These are phyloP conservation scores for Pituophis catenifer DNA, from an alignment of 2,113 vertebrate genomes.

Conservation along the genomic window DNA sequence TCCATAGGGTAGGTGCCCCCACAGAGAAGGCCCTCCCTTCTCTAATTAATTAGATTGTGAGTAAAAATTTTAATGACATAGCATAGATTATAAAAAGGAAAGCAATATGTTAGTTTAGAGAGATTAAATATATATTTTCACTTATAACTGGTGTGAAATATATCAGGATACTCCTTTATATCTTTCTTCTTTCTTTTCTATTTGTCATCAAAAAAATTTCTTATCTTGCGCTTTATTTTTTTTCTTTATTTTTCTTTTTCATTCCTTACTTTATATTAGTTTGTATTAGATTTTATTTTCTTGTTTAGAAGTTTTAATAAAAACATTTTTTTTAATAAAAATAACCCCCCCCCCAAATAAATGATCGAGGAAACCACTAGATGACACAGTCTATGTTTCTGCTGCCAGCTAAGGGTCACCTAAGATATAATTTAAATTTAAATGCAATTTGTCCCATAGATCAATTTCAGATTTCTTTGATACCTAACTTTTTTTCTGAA, in stretches of 20 bases:
- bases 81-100: background rate
- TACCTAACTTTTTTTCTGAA: background rate
- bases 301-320: background rate
- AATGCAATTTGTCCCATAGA: background rate
- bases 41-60: background rate
- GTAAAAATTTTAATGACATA: background rate
- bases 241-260: background rate
- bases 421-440: background rate
- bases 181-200: background rate
- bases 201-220: background rate
- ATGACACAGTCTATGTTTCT: background rate
- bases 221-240: background rate
- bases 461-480: background rate
- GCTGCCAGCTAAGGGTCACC: background rate
- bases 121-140: background rate
- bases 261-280: background rate
- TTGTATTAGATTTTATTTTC: background rate
- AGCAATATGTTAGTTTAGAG: background rate
- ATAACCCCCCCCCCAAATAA: background rate
- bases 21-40: too few relatives aligned
- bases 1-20: too few relatives aligned
- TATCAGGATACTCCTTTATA: background rate
- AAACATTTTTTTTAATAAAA: background rate
- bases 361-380: background rate
- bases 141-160: background rate